Evolutionary conservation across 2,888 invertebrate genomes (phyloP).

Genomic region (Busseola fusca): DNA sequence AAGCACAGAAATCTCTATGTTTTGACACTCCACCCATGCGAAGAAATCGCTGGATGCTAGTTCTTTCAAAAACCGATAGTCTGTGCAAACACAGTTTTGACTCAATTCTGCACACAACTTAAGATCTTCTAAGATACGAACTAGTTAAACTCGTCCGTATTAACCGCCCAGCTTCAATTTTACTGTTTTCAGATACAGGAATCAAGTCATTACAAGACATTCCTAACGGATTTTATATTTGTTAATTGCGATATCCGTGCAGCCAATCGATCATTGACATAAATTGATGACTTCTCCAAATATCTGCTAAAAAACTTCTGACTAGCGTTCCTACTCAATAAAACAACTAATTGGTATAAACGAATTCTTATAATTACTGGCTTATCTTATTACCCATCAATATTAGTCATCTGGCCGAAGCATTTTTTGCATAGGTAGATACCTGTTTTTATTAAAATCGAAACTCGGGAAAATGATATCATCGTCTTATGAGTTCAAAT

Average conservation of each 20-base stretch:
- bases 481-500: conserved; percentile 63
- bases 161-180: conserved; percentile 25
- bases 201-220: conserved; percentile 21
- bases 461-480: conserved; percentile 69
- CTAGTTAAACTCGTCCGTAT: conserved; percentile 38
- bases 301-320: conserved; percentile 13
- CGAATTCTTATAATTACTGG: conserved; percentile 26
- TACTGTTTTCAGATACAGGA: conserved; percentile 27
- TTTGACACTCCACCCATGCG: not conserved
- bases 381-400: conserved; percentile 52
- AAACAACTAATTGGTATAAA: conserved; percentile 5
- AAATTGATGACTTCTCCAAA: conserved; percentile 22
- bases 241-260: conserved; percentile 14
- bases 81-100: not conserved
- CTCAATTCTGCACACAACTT: conserved; percentile 1
- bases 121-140: conserved; percentile 28
- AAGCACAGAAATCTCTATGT: not conserved
- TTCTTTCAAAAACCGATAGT: not conserved
- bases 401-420: conserved; percentile 56
- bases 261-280: conserved; percentile 29
- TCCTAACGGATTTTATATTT: conserved; percentile 31
- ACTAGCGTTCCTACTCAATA: not conserved
- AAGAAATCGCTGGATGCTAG: not conserved
- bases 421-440: conserved; percentile 53
- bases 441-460: conserved; percentile 52